A percentile compares a stretch with the other conserved stretches of the same genome.
phyloP scores from a whole-genome alignment of 2,113 vertebrate species.

The Chloropsis cyanopogon region DNA sequence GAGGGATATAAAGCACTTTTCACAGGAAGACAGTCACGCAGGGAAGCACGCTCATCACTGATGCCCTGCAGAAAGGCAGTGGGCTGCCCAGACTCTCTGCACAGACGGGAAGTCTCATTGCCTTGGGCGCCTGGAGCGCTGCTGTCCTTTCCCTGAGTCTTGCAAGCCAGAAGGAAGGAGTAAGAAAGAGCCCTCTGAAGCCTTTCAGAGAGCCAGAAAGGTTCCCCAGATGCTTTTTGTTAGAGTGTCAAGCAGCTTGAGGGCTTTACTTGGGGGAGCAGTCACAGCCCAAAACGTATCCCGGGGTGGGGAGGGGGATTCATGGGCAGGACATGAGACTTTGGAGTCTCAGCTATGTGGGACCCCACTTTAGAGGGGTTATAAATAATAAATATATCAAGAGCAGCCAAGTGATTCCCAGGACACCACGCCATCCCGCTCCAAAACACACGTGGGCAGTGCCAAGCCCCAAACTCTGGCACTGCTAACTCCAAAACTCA shows the following conservation, averaged over 20 bases:
- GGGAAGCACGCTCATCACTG: not conserved
- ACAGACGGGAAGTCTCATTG: conserved; percentile 10
- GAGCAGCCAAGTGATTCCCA: not conserved
- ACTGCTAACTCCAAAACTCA: not conserved
- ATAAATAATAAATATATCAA: not conserved
- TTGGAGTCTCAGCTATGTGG: not conserved
- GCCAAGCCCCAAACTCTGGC: not conserved
- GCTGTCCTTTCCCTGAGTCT: not conserved
- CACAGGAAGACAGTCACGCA: not conserved
- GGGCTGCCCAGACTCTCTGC: not conserved
- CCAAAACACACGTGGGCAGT: not conserved
- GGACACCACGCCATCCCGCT: not conserved
- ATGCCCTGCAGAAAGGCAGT: not conserved
- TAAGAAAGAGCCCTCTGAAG: conserved; percentile 38
- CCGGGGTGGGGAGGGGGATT: not conserved
- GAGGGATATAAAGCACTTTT: not conserved
- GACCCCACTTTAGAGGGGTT: not conserved
- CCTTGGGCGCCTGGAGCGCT: not conserved
- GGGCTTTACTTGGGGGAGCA: not conserved
- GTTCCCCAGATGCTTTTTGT: not conserved
- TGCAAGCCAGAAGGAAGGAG: not conserved
- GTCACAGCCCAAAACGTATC: not conserved
- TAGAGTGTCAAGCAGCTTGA: not conserved
- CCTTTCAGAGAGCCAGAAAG: not conserved
- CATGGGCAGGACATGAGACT: not conserved